Evolutionary conservation across 2,888 invertebrate species (phyloP).

Genomic region (Sminthurides aquaticus): DNA sequence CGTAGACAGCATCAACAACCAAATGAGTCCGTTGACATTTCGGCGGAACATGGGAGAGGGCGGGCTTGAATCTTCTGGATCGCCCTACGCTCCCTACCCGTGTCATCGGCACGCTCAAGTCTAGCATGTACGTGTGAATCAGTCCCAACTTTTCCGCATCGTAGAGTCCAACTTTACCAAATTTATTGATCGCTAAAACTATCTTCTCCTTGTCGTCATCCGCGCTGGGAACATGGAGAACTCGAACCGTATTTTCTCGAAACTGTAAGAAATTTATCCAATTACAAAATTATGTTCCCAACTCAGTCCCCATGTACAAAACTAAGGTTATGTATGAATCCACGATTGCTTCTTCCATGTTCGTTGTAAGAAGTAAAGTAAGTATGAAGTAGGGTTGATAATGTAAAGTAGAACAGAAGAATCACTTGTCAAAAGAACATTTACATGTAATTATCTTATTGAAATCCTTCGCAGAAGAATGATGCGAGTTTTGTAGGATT

Average conservation of each 20-base stretch:
- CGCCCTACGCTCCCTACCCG: constrained; percentile 12
- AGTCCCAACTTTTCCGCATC: constrained; percentile 29
- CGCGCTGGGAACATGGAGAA: constrained; percentile 31
- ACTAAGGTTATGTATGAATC: no score
- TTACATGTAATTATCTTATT: no score
- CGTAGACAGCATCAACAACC: constrained; percentile 35
- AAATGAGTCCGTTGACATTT: constrained; percentile 38
- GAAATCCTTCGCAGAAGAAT: no score
- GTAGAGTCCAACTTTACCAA: constrained; percentile 38
- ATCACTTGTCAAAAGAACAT: no score
- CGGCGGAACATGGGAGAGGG: constrained; percentile 14
- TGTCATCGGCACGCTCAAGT: constrained; percentile 24
- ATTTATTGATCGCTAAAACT: constrained; percentile 38
- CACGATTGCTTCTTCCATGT: no score
- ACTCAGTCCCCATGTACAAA: no score
- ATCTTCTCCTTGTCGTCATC: constrained; percentile 17
- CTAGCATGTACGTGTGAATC: constrained; percentile 38
- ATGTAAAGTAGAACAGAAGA: no score
- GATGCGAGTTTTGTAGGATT: constrained; percentile 8
- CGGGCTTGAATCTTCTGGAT: constrained; percentile 1
- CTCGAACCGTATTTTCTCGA: constrained; percentile 35
- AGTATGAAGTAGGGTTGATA: no score
- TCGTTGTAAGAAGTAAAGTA: no score
- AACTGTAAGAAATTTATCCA: constrained; percentile 26
- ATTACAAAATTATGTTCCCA: constrained; percentile 4